A percentile compares a stretch with the other conserved stretches of the same genome.
phyloP scores from a whole-genome alignment of 2,113 vertebrate species.

The Dendrocopos noguchii region DNA sequence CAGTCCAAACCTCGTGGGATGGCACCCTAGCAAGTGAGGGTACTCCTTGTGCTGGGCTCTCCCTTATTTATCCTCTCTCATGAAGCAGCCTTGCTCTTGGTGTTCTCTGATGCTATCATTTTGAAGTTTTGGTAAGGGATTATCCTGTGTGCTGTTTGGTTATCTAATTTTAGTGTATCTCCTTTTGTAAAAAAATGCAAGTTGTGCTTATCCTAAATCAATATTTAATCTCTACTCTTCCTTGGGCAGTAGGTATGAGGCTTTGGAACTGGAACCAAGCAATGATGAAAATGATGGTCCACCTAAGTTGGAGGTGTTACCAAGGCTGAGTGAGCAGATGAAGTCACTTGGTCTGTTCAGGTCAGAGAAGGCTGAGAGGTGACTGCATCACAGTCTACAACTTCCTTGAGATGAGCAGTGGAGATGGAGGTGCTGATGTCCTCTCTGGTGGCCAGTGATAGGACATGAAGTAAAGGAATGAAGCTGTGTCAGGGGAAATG shows the following conservation, averaged over 20 bases:
- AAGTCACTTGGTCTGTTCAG: background rate
- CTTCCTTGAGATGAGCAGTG: accelerated
- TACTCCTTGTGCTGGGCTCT: background rate
- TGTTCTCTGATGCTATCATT: background rate
- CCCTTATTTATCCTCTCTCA: background rate
- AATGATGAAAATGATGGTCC: background rate
- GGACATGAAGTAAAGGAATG: background rate
- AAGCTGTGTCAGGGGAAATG: too few relatives aligned
- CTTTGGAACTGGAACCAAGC: background rate
- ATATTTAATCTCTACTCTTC: background rate
- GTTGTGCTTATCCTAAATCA: background rate
- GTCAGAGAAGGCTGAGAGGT: background rate
- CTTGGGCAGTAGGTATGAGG: background rate
- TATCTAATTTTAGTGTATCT: background rate
- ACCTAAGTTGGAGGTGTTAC: background rate
- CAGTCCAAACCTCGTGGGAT: background rate
- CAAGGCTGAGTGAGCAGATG: background rate
- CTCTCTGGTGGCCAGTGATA: accelerated
- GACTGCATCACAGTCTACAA: accelerated
- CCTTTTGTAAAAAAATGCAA: background rate
- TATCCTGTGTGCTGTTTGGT: background rate
- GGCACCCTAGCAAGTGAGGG: background rate
- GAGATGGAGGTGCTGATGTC: background rate
- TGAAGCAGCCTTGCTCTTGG: background rate
- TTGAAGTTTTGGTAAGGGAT: background rate